A percentile compares a stretch with the other conserved stretches of the same genome.
Conservation (phyloP, 2,888 invertebrate species). For the Capitulum mitella region DNA sequence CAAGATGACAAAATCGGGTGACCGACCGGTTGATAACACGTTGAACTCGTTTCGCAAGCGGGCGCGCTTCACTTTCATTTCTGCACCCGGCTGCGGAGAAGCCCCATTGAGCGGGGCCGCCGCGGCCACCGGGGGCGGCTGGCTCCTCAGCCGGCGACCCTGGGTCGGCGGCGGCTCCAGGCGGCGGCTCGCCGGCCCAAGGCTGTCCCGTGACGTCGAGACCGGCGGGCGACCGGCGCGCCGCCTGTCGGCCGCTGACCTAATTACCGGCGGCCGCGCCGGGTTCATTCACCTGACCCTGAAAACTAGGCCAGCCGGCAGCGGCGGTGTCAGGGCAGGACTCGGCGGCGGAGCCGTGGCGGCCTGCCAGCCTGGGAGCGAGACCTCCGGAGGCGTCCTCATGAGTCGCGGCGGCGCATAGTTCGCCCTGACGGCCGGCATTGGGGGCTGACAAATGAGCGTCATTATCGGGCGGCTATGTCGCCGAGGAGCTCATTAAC, state of each 20-base stretch:
- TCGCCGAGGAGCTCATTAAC: too few species aligned
- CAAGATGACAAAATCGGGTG: not conserved
- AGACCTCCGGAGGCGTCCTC: too few species aligned
- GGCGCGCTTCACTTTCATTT: not conserved
- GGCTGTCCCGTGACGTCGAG: not conserved
- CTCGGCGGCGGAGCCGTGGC: too few species aligned
- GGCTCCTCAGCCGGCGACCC: too few species aligned
- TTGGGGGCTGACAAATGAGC: too few species aligned
- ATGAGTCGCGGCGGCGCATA: too few species aligned
- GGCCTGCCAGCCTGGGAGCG: too few species aligned
- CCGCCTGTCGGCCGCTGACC: conserved; percentile 3
- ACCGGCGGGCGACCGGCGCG: not conserved
- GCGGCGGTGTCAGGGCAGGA: not conserved
- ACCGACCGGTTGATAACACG: not conserved
- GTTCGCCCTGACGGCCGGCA: too few species aligned
- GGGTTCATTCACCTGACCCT: conserved; percentile 23
- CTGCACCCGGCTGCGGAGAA: not conserved
- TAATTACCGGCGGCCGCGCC: not conserved
- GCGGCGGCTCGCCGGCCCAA: not conserved
- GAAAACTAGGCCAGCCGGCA: conserved; percentile 7
- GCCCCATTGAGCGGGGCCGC: not conserved
- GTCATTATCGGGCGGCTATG: too few species aligned
- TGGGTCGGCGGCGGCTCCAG: too few species aligned
- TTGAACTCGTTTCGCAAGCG: conserved; percentile 6
- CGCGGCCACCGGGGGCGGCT: not conserved